Base-by-base conservation (phyloP, 2,888 invertebrate species). In the Chirona hameri region DNA sequence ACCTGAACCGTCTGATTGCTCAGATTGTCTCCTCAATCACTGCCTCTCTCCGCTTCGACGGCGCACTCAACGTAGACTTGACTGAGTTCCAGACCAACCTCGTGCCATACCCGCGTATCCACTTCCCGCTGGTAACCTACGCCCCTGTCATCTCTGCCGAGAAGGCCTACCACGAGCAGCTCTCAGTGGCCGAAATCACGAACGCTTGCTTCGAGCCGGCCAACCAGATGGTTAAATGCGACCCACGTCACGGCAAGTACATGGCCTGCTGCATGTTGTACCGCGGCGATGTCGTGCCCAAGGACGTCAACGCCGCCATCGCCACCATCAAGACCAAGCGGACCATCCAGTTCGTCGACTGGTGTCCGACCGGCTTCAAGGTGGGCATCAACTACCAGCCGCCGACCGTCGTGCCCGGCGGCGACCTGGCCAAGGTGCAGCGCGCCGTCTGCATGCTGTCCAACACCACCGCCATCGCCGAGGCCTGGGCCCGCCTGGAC, bases 401-500 rank as follows among this genome's bases (percentile, higher is more conserved):
- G 29, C 94, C 96, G 0, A 91, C 92, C 0, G 92, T 92, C 57
- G 89, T 90, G 27, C 90, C 90, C 3, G 88, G 93, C 0, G 94
- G 93, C 21, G 94, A 94, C 87, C 87, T 94, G 85, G 93, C 94
- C 81, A 92, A 92, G 84, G 90, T 93, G 46, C 91, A 96, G 84
- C 90, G 94, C 85, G 94, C 95, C 65, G 93, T 95, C 3, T 93
- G 94, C 84, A 95, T 96, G 93, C 90, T 96, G 82, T 93, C 94
- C 83, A 97, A 96, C 88, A 94, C 97, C 85, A 98, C 97, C 15
- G 96, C 98, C 86, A 98, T 98, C 88, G 97, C 97, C 31, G 97
- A 98, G 89, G 97, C 98, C 72, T 98, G 97, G 97, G 96, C 96
- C 39, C 93, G 97, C 87, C 91, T 98, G 84, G 97, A 98, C 90